Base-by-base conservation (phyloP, 2,888 invertebrate species). In the Limenitis camilla region DNA sequence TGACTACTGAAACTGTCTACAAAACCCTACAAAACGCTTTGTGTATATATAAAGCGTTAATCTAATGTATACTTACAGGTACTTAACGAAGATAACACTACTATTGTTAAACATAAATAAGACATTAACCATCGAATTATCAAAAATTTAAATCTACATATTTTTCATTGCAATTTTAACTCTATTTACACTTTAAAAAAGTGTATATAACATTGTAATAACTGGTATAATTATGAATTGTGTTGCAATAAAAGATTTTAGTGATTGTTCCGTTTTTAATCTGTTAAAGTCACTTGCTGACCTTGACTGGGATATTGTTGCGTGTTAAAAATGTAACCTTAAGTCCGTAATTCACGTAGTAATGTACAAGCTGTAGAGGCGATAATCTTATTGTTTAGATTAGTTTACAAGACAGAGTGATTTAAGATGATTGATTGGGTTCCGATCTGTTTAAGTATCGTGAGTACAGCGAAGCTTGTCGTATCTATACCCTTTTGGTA, bases 201-300 rank as follows among this genome's bases (percentile, higher is more conserved):
- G 19, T 19, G 3, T 38, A 2, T 11, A 30, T 9, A 35, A 38
- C 36, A 45, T 30, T 10, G 9, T 46, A 45, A 44, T 40, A 30
- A 40, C 39, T 27, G 40, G 29, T 33, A 52, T 44, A 55, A 41
- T 45, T 55, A 52, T 46, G 53, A 50, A 47, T 47, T 54, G 46
- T 57, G 52, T 57, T 52, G 57, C 40, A 57, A 57, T 49, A 54
- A 54, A 52, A 55, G 49, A 52, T 55, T 57, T 57, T 49, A 47
- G 54, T 49, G 52, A 57, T 55, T 57, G 57, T 46, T 57, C 55
- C 52, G 52, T 27, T 52, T 55, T 57, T 55, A 52, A 57, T 55
- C 46, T 52, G 40, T 36, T 55, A 56, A 56, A 55, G 55, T 57
- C 52, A 57, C 57, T 50, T n/a, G 49, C 33, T 49, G 49, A 52